Conservation (phyloP, 2,797 vertebrate species). For the Peromyscus attwateri region DNA sequence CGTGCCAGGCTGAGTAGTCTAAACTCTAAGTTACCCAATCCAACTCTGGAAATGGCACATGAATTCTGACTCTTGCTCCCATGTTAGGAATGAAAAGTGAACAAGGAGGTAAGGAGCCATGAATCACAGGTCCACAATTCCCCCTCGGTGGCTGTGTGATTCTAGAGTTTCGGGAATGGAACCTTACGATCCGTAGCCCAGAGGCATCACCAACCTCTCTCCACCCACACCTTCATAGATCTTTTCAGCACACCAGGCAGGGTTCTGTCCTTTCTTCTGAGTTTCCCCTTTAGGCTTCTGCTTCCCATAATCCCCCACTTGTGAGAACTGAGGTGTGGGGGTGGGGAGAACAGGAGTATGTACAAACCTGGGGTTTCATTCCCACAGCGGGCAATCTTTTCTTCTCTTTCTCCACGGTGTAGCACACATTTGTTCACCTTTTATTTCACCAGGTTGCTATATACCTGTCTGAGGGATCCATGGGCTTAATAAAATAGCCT, state of each 20-base stretch:
- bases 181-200: background rate
- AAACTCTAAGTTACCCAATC: background rate
- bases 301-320: background rate
- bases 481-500: slow-evolving; percentile 68
- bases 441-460: slow-evolving; percentile 65
- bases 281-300: background rate
- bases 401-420: background rate
- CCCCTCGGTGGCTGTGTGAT: background rate
- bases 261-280: background rate
- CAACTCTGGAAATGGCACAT: background rate
- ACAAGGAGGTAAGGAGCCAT: background rate
- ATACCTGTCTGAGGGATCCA: slow-evolving; percentile 70
- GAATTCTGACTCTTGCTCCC: background rate
- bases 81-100: background rate
- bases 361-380: background rate
- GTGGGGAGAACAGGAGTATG: background rate
- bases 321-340: background rate
- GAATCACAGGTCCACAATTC: background rate
- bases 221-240: background rate
- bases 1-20: background rate
- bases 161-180: background rate
- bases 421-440: slow-evolving; percentile 50
- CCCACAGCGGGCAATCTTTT: background rate
- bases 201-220: background rate
- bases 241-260: background rate